Conservation (phyloP, 1,140 invertebrate species). For the Zaprionus capensis region DNA sequence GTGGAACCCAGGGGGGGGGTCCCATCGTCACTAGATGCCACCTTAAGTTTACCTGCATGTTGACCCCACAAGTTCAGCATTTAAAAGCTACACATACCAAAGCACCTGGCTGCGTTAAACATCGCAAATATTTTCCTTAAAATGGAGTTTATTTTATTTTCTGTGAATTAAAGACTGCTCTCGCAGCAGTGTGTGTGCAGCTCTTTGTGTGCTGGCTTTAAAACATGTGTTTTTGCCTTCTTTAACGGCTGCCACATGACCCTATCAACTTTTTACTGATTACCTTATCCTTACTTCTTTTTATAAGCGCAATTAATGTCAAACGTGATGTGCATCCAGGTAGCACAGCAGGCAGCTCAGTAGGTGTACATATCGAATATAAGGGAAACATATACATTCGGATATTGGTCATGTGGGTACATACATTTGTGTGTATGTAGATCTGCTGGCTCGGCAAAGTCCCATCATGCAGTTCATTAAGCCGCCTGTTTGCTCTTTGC, state of each 20-base stretch:
- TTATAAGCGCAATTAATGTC: slow-evolving; percentile 3
- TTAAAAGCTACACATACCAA: slow-evolving; percentile 8
- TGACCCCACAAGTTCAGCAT: too few relatives aligned
- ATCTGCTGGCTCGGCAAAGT: not conserved
- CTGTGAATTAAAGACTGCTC: not conserved
- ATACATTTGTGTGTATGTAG: not conserved
- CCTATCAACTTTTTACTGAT: not conserved
- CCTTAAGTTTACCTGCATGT: too few relatives aligned
- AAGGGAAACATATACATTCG: not conserved
- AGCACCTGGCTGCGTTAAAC: not conserved
- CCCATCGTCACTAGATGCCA: too few relatives aligned
- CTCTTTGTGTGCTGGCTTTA: not conserved
- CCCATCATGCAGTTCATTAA: slow-evolving; percentile 29
- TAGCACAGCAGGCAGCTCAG: not conserved
- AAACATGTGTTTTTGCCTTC: not conserved
- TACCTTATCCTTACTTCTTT: not conserved
- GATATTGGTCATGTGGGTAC: not conserved
- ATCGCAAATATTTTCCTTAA: slow-evolving; percentile 1
- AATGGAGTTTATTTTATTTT: not conserved
- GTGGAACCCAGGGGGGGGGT: too few relatives aligned
- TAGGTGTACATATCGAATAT: not conserved
- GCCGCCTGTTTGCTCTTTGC: slow-evolving; percentile 50
- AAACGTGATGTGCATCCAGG: not conserved
- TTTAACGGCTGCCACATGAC: not conserved
- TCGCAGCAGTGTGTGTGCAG: not conserved